Base-by-base conservation (phyloP, 2,888 invertebrate genomes). In the Gastrophysa polygoni region DNA sequence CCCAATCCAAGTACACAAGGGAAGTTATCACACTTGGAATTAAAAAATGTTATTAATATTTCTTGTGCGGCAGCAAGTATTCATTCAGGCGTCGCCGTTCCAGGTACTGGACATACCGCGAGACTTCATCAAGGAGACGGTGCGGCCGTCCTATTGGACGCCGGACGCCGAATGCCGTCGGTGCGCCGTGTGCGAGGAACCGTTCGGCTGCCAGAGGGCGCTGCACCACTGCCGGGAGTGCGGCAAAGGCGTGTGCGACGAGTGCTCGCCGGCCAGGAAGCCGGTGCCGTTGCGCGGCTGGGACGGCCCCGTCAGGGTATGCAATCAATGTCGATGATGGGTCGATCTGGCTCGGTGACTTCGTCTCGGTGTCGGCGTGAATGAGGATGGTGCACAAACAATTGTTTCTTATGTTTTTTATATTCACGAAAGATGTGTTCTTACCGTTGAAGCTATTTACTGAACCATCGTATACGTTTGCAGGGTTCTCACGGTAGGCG, bases 121-220 rank as follows among this genome's bases (percentile, higher is more conserved):
- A 80, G 89, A 91, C 88, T 77, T 89, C 48, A 88, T 93, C 49
- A 92, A 92, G 78, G 91, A 91, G 68, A 85, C 88, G 3, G 91
- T 89, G 4, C 83, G 92, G 38, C 93, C 93, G 0, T 81, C 86
- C 0, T 93, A 93, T 78, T 93, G 93, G 93, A 86, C 89, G 29
- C 91, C 92, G 0, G 93, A 93, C 78, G 84, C 84, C 4, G 88
- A 91, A 72, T 87, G 91, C 54, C 83, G 83, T 17, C 79, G 81
- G 57, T 93, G 93, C 77, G 83, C 81, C 64, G 85, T 89, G 10
- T 93, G 93, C 77, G 80, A 85, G 21, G 77, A 80, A 24, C 78
- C 80, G 20, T 92, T 93, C 77, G 85, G 84, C 5, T 77, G 80
- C 1, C 80, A 81, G 17, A 81, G 82, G 61, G 72, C 81, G 16